Evolutionary conservation across 2,797 vertebrate genomes (phyloP).

Genomic region (Chaetophractus vellerosus): DNA sequence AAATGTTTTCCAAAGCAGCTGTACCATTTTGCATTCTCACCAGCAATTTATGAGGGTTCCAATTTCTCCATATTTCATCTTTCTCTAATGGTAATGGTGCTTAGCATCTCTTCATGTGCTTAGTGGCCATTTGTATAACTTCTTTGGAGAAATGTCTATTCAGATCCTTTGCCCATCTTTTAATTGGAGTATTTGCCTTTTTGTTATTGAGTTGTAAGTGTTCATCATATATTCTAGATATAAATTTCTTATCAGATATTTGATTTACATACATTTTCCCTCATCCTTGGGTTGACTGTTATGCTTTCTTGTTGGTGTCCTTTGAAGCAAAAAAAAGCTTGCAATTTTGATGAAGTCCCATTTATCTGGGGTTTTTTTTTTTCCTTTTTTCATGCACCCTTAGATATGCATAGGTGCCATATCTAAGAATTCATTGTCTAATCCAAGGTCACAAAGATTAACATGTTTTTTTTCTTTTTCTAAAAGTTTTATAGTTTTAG

Average conservation of each 20-base stretch:
- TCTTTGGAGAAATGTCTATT: conserved; percentile 25
- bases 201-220: neutral
- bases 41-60: neutral
- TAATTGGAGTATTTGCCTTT: neutral
- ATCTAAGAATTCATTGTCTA: neutral
- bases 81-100: neutral
- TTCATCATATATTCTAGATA: neutral
- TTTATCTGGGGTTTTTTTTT: neutral
- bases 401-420: neutral
- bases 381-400: neutral
- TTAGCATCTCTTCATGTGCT: conserved; percentile 33
- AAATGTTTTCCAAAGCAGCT: neutral
- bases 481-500: neutral
- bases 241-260: neutral
- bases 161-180: conserved; percentile 15
- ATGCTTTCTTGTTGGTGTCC: neutral
- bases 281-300: neutral
- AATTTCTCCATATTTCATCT: neutral
- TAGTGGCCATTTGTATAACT: neutral
- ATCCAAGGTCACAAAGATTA: conserved; percentile 20
- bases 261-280: neutral
- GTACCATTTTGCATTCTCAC: neutral
- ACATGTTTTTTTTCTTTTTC: neutral
- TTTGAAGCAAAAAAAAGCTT: neutral
- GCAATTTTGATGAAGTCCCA: neutral